Base-by-base conservation (phyloP, 1,140 invertebrate species). In the Brachionus rotundiformis region DNA sequence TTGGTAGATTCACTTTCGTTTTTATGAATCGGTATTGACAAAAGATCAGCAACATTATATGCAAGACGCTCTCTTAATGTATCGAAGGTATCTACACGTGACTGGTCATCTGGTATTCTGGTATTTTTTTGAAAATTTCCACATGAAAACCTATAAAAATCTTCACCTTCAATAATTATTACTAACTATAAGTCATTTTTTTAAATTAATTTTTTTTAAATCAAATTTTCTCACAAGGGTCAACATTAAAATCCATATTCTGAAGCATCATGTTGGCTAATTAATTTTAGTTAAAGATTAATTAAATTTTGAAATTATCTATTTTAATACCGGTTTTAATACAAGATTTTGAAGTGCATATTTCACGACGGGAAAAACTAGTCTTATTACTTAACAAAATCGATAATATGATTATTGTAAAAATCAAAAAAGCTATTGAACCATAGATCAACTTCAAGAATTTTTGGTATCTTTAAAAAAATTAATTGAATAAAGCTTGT, bases 211-310 rank as follows among this genome's bases (percentile, higher is more conserved):
- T 27, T 44, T 10, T 29, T 36, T 71, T 7, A 71, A 71, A 11
- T 23, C 10, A 77, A 47, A 49, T 3, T 10, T n/a, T 39, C 75
- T 77, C 41, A 77, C 75, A 77, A 29, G 75, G 75, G 29, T 77
- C 41, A 16, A 77, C 23, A 7, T 41, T 47, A 0, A 31, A n/a
- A 44, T 77, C 41, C n/a, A 77, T 44, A 8, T 77, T 77, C 16
- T 77, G 44, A 29, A 77, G 33, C n/a, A 77, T 77, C 44, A 77
- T 77, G 25, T 77, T 77, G n/a, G 75, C 75, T 77, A 77, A 49
- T 54, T 54, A 4, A 54, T 54, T 54, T 1, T n/a, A n/a, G n/a
- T n/a, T n/a, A n/a, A n/a, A n/a, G n/a, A n/a, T n/a, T n/a, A n/a
- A n/a, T n/a, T n/a, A n/a, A n/a, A n/a, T n/a, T n/a, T n/a, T n/a